Evolutionary conservation across 2,113 vertebrate genomes (phyloP).

Genomic region (Pedetes capensis): DNA sequence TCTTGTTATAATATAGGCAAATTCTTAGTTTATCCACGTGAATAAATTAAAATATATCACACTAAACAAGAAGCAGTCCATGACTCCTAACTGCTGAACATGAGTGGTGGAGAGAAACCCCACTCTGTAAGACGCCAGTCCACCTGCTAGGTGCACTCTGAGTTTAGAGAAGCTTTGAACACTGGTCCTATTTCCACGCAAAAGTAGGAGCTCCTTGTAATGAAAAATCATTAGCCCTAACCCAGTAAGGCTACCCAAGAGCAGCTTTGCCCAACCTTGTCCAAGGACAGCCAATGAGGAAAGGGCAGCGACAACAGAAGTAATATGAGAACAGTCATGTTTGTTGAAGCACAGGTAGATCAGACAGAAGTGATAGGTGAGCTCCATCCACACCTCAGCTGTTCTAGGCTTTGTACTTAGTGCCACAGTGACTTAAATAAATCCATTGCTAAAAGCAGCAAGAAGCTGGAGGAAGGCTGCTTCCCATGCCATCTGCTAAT

Average conservation of each 20-base stretch:
- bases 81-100: not conserved
- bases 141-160: not conserved
- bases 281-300: not conserved
- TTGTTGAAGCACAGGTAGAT: not conserved
- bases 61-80: not conserved
- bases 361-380: not conserved
- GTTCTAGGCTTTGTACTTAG: not conserved
- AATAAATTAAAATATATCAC: not conserved
- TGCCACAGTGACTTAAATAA: not conserved
- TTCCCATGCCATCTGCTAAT: not conserved
- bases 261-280: not conserved
- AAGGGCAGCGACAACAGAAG: not conserved
- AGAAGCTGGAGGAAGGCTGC: not conserved
- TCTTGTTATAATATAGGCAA: not conserved
- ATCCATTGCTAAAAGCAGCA: not conserved
- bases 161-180: not conserved
- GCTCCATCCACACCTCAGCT: accelerated
- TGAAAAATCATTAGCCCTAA: not conserved
- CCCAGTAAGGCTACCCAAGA: not conserved
- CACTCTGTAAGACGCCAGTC: not conserved
- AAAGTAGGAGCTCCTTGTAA: not conserved
- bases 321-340: not conserved
- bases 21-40: not conserved
- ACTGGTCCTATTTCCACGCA: not conserved
- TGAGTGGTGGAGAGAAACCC: not conserved